Base-by-base conservation (phyloP, 1,140 invertebrate species). In the Eufriesea mexicana region DNA sequence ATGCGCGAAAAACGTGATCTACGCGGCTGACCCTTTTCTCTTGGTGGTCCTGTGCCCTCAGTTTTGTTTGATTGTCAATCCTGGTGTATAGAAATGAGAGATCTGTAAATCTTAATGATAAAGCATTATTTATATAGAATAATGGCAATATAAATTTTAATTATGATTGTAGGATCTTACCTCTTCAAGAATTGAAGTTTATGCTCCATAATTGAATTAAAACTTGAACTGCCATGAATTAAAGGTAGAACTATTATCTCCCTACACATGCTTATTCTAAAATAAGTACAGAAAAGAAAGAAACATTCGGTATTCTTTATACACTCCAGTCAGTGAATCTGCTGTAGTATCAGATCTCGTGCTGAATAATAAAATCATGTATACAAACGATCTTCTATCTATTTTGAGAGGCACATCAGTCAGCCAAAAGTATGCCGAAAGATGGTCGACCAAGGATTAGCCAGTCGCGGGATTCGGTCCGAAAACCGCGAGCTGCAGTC, bases 401-500 rank as follows among this genome's bases (percentile, higher is more conserved):
- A 71, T 28, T 71, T 71, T 18, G 47, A 71, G 47, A 23, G 51
- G 28, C 35, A 35, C 54, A 73, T 55, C 71, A 51, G 35, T 71
- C 54, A 51, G 35, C 54, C 1, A 35, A 35, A 35, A 35, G 35
- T 35, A n/a, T 45, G 54, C 23, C 54, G 23, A 73, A 42, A 73
- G 14, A 35, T 35, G 35, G 20, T 64, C n/a, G 8, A 25, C 71
- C 20, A n/a, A 55, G 54, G 28, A 57, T 73, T 35, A 73, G 10
- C 12, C 18, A 18, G 20, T 59, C 70, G 28, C 73, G 47, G 12
- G 25, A 25, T 51, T 64, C 20, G 8, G 8, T 35, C 45, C 55
- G 54, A 64, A 76, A 76, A 76, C 47, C 47, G 74, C 51, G 47
- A 76, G 61, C 47, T 51, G 20, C 59, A 28, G 47, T 64, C 59